Percentiles rank a stretch among this genome's conserved stretches.
These are phyloP conservation scores for Meteorus cinctellus DNA, from an alignment of 2,888 invertebrate species.

Conservation along the genomic window DNA sequence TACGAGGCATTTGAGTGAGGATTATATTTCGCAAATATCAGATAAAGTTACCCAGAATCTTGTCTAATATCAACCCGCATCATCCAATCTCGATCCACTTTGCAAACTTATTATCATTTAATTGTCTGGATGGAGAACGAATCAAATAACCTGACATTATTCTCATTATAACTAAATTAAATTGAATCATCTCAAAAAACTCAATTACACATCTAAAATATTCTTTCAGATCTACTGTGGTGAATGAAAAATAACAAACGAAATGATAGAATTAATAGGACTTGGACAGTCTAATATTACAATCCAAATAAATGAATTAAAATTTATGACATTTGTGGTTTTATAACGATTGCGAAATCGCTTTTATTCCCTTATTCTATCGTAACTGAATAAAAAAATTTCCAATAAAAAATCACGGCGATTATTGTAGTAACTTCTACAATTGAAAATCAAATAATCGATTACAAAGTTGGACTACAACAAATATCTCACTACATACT, in stretches of 20 bases:
- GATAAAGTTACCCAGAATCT: slow-evolving; percentile 37
- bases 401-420: background rate
- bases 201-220: too few relatives aligned
- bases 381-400: background rate
- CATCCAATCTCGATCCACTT: background rate
- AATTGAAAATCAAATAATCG: slow-evolving; percentile 38
- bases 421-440: slow-evolving; percentile 4
- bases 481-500: background rate
- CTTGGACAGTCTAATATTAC: too few relatives aligned
- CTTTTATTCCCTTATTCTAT: background rate
- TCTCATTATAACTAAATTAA: too few relatives aligned
- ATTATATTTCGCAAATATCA: slow-evolving; percentile 48
- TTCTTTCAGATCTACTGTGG: too few relatives aligned
- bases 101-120: background rate
- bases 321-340: too few relatives aligned
- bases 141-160: too few relatives aligned
- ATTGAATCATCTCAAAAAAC: too few relatives aligned
- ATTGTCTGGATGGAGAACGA: background rate
- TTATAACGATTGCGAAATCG: too few relatives aligned
- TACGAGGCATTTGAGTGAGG: slow-evolving; percentile 48
- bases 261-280: too few relatives aligned
- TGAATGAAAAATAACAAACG: too few relatives aligned
- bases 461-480: slow-evolving; percentile 20
- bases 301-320: too few relatives aligned
- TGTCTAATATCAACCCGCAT: background rate